Conservation (phyloP, 2,797 vertebrate species). For the Borostomias antarcticus region DNA sequence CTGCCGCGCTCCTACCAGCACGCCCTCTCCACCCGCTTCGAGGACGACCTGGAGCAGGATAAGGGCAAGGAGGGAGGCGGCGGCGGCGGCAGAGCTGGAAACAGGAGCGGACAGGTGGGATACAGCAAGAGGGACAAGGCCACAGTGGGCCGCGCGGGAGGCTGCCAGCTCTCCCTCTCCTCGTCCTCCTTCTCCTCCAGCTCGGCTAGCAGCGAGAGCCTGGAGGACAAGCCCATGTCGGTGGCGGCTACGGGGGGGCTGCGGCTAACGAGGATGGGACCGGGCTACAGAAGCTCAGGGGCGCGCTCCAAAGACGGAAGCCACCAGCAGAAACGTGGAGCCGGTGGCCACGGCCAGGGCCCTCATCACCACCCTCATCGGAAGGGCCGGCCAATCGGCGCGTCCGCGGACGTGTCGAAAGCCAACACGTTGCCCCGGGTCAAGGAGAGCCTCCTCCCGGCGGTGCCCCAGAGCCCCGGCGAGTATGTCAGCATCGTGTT, state of each 20-base stretch:
- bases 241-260: slow-evolving; percentile 60
- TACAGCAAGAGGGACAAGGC: slow-evolving; percentile 73
- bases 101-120: slow-evolving; percentile 56
- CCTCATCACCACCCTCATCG: slow-evolving; percentile 75
- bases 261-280: slow-evolving; percentile 62
- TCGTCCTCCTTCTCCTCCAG: slow-evolving; percentile 83
- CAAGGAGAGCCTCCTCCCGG: slow-evolving; percentile 73
- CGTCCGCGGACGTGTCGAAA: slow-evolving; percentile 77
- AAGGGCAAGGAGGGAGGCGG: slow-evolving; percentile 64
- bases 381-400: slow-evolving; percentile 66
- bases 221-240: slow-evolving; percentile 80
- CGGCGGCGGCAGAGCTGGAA: slow-evolving; percentile 47
- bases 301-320: slow-evolving; percentile 67
- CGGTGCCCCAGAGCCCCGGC: slow-evolving; percentile 70
- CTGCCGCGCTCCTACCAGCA: slow-evolving; percentile 80
- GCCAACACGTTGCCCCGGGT: slow-evolving; percentile 80
- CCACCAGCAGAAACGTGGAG: slow-evolving; percentile 70
- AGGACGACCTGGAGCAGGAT: slow-evolving; percentile 75
- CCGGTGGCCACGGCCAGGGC: slow-evolving; percentile 73
- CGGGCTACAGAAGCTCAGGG: slow-evolving; percentile 61
- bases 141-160: slow-evolving; percentile 64
- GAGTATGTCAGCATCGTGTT: slow-evolving; percentile 81
- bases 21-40: slow-evolving; percentile 76
- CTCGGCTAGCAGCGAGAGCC: slow-evolving; percentile 84
- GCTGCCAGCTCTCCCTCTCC: slow-evolving; percentile 77